These are phyloP conservation scores for Syngnathus rostellatus DNA, from an alignment of 2,797 vertebrate species.

Conservation along the genomic window DNA sequence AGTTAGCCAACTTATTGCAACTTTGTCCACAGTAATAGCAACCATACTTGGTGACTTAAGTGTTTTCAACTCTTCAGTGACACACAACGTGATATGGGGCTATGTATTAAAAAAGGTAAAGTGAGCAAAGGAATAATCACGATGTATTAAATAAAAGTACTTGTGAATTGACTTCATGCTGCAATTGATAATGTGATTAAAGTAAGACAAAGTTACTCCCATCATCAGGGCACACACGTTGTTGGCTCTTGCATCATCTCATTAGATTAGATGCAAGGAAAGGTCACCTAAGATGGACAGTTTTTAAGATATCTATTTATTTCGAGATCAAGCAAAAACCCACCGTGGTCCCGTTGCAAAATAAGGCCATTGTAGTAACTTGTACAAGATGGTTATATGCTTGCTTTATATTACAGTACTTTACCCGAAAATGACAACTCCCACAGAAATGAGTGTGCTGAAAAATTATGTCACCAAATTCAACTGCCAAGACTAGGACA, in stretches of 20 bases:
- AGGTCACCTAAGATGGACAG: not conserved
- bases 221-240: not conserved
- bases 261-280: not conserved
- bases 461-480: not conserved
- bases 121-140: not conserved
- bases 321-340: not conserved
- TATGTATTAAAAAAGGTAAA: not conserved
- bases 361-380: not conserved
- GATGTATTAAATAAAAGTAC: not conserved
- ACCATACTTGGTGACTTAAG: not conserved
- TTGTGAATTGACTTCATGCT: not conserved
- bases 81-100: not conserved
- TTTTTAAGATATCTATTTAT: not conserved
- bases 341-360: not conserved
- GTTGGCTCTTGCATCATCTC: not conserved
- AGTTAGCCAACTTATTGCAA: not conserved
- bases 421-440: not conserved
- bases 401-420: not conserved
- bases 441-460: not conserved
- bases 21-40: slow-evolving; percentile 4
- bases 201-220: not conserved
- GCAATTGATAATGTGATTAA: not conserved
- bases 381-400: not conserved
- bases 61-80: not conserved
- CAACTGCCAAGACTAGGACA: not conserved